phyloP scores from a whole-genome alignment of 2,888 invertebrate species.

The Drosophila silvestris region DNA sequence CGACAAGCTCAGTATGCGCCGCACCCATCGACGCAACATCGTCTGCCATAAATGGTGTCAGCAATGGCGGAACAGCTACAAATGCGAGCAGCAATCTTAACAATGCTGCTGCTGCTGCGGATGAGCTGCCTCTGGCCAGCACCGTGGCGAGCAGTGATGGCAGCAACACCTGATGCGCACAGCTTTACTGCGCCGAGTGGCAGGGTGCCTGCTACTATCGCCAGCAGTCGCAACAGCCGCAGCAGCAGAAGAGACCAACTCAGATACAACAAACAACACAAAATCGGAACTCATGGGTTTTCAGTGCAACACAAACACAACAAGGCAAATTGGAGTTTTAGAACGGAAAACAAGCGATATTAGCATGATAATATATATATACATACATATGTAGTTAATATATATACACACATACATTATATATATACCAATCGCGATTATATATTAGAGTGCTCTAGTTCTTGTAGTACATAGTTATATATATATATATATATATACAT shows the following conservation, averaged over 20 bases:
- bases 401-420: constrained; percentile 18
- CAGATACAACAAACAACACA: constrained; percentile 51
- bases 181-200: constrained; percentile 71
- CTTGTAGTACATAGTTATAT: constrained; percentile 57
- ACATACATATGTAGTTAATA: constrained; percentile 36
- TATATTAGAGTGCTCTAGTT: constrained; percentile 66
- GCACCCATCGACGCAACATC: constrained; percentile 71
- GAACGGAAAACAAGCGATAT: constrained; percentile 36
- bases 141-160: constrained; percentile 50
- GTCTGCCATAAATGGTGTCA: constrained; percentile 20
- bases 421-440: not conserved
- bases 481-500: constrained; percentile 1
- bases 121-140: constrained; percentile 51
- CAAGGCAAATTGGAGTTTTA: constrained; percentile 70
- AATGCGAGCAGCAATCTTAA: constrained; percentile 55
- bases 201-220: constrained; percentile 66
- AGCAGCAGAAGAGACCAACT: constrained; percentile 57
- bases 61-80: constrained; percentile 18
- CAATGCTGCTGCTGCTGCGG: constrained; percentile 37
- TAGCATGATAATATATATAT: constrained; percentile 41
- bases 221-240: constrained; percentile 54
- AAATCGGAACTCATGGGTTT: constrained; percentile 75
- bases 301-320: constrained; percentile 68
- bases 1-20: constrained; percentile 83
- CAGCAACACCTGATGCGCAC: constrained; percentile 73